Conservation (phyloP, 2,888 invertebrate genomes). For the Tenthredo livida region DNA sequence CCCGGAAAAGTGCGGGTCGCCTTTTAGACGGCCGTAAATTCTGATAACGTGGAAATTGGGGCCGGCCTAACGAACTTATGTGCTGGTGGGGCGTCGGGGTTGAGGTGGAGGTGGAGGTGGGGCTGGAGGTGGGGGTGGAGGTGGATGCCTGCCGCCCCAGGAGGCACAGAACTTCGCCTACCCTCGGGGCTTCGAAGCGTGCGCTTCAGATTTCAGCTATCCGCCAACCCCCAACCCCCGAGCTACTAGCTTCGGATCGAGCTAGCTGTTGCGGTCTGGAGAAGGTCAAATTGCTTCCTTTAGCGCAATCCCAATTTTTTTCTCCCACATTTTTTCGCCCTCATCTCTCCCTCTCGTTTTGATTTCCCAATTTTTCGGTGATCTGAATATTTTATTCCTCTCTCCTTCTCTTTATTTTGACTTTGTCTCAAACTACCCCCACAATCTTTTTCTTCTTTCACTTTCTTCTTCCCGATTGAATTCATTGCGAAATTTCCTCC, state of each 20-base stretch:
- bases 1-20: constrained; percentile 58
- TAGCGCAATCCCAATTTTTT: constrained; percentile 27
- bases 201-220: constrained; percentile 44
- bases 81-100: constrained; percentile 58
- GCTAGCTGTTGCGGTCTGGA: constrained; percentile 26
- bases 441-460: not conserved
- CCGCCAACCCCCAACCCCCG: not conserved
- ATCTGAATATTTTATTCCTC: not conserved
- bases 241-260: constrained; percentile 31
- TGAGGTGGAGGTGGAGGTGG: not conserved
- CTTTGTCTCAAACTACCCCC: not conserved
- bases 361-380: not conserved
- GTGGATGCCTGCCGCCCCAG: constrained; percentile 37
- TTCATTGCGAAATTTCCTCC: not conserved
- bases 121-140: not conserved
- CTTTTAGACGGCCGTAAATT: constrained; percentile 74
- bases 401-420: not conserved
- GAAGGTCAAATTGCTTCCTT: constrained; percentile 45
- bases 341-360: not conserved
- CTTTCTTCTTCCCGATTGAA: no score
- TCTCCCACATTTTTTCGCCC: not conserved
- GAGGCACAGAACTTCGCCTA: constrained; percentile 40
- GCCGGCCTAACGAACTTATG: constrained; percentile 74
- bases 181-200: constrained; percentile 50
- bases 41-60: constrained; percentile 74